Percentiles rank a stretch among this genome's conserved stretches.
These are phyloP conservation scores for Coboldia fuscipes DNA, from an alignment of 1,140 invertebrate genomes.

Conservation along the genomic window DNA sequence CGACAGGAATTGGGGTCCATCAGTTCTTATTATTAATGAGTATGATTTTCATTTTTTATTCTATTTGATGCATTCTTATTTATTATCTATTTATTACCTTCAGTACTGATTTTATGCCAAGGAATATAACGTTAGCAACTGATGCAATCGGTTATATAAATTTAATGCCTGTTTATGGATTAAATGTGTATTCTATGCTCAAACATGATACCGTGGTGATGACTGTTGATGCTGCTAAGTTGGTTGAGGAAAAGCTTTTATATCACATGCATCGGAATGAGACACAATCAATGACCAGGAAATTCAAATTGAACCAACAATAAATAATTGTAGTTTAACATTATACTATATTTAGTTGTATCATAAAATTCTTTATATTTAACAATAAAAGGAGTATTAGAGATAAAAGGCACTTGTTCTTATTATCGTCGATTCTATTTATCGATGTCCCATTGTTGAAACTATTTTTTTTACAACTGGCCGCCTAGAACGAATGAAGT, in stretches of 20 bases:
- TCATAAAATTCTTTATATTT: slow-evolving; percentile 1
- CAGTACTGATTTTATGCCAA: slow-evolving; percentile 66
- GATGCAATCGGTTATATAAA: slow-evolving; percentile 61
- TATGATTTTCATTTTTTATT: slow-evolving; percentile 24
- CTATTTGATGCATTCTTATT: neutral
- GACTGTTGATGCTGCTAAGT: slow-evolving; percentile 61
- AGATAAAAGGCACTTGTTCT: neutral
- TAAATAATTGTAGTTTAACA: slow-evolving; percentile 6
- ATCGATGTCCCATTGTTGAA: neutral
- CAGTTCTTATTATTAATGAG: slow-evolving; percentile 85
- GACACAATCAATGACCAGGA: slow-evolving; percentile 15
- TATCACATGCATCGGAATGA: slow-evolving; percentile 48
- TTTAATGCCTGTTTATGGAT: slow-evolving; percentile 86
- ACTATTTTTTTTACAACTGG: slow-evolving; percentile 5
- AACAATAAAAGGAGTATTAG: neutral
- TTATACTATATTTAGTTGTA: slow-evolving; percentile 1
- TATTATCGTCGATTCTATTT: neutral
- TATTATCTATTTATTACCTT: slow-evolving; percentile 22
- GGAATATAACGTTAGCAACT: slow-evolving; percentile 64
- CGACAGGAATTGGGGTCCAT: slow-evolving; percentile 79
- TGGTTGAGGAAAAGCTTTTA: slow-evolving; percentile 73
- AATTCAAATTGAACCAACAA: slow-evolving; percentile 30
- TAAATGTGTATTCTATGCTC: slow-evolving; percentile 78
- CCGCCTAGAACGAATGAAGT: too few species aligned
- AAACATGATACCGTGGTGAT: slow-evolving; percentile 90